Base-by-base conservation (phyloP, 2,888 invertebrate genomes). In the Xestia ashworthii region DNA sequence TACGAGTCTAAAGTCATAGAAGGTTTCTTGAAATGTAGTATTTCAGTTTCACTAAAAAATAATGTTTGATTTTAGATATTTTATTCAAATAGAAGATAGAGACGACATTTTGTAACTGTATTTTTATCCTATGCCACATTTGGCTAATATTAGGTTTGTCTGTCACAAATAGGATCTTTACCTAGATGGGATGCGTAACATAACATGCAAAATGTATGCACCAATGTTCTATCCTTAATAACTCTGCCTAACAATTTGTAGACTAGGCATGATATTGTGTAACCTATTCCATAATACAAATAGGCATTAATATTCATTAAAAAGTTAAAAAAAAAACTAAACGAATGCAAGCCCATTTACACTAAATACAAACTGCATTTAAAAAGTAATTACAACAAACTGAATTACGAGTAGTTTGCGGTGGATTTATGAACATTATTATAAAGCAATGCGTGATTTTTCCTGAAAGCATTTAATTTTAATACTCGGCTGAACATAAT, bases 361-460 rank as follows among this genome's bases (percentile, higher is more conserved):
- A 48, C 16, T 48, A 62, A 38, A 41, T 16, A 46, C 50, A 74
- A 67, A 81, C 25, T 62, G 32, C 53, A 41, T 79, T 79, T 46
- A 62, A 62, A 80, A 79, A 67, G 53, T 41, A 81, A 62, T 81
- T 79, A 62, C 32, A 60, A 65, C 41, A 65, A 84, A 70, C 71
- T 67, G 67, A 80, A 76, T 83, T 73, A 71, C 25, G 58, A 41
- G 72, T 58, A 50, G 50, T 53, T 72, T 32, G 58, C 22, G n/a
- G 44, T n/a, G 50, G 22, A 71, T 76, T 84, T 80, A 75, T 70
- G 72, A 60, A 75, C 50, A 58, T 66, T 81, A 84, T 78, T 74
- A 55, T 38, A 58, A 58, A 64, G 72, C 44, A 55, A 69, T 68
- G 71, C 81, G 66, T 81, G 66, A 73, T 84, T 80, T 82, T 83